Base-by-base conservation (phyloP, 1,140 invertebrate genomes). In the Atta cephalotes region DNA sequence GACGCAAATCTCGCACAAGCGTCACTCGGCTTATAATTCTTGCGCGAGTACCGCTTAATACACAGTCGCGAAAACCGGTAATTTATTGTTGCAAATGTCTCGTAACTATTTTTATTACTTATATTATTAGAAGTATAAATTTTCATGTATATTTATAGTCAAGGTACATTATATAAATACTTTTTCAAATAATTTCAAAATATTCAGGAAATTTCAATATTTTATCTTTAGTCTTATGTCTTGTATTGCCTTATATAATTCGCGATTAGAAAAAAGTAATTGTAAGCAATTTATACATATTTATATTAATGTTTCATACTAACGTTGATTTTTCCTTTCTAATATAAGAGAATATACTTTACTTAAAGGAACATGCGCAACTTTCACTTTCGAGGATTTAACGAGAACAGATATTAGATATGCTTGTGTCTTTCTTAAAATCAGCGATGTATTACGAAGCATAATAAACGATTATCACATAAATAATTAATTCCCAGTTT, bases 1-100 rank as follows among this genome's bases (percentile, higher is more conserved):
- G 74, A 76, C 74, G 58, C n/a, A 63, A 39, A 76, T 84, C 70
- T 84, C 56, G 31, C 58, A 76, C 14, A 76, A 49, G 25, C 80
- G n/a, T 62, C 28, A 49, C 39, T 31, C 56, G 39, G 25, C 25
- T 84, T 14, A 21, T 74, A 49, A 82, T 82, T 82, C 25, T 68
- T 21, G 18, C 68, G 39, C 16, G 79, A 21, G 5, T 39, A 6
- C 4, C 21, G 49, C 66, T 21, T 18, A 49, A 74, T 60, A 39
- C n/a, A 31, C 12, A 1, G 18, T 49, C 7, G n/a, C 49, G 14
- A 81, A 56, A 16, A 25, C 14, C 16, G 28, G 5, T 58, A 9
- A 81, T 49, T 84, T 76, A 35, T 1, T 14, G 14, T 62, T 62
- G 31, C 4, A 18, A 25, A 62, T 25, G 25, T 28, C 1, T 62